Evolutionary conservation across 2,888 invertebrate species (phyloP), one percentile per base, ranked within the genome.

Genomic region (Acanthosepion lycidas): DNA sequence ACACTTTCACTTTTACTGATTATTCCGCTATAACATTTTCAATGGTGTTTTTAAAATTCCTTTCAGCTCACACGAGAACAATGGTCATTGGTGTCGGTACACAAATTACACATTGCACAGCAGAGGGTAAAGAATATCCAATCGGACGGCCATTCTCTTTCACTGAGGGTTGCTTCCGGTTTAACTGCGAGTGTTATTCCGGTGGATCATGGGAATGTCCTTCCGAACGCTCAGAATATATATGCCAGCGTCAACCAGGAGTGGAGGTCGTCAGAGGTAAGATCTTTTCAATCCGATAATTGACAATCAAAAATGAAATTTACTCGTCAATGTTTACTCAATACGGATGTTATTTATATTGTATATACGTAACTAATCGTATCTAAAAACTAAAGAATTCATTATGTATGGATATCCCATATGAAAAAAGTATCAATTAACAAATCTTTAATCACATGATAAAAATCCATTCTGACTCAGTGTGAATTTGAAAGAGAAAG

Each of bases 151-250:
- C 28, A 93, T 95, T 95, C 78, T 93, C 94, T 26, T 95, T 95
- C 95, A 95, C 95, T 20, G 95, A 95, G 26, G 95, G 95, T 26
- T 96, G 96, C 93, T 95, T 94, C 28, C 93, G 95, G 78, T 96
- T 95, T 53, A 95, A 95, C 91, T 96, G 96, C 94, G 94, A 95
- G 28, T 96, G 96, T 94, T 91, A 94, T 15, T 95, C 95, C 93
- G 95, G 96, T 93, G 96, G 96, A 55, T 95, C 95, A 20, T 95
- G 95, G 91, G 95, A 95, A 26, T 96, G 96, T 95, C 95, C 96
- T 23, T 95, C 95, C 93, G 49, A 49, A n/a, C 48, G n/a, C 6
- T 93, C 93, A 23, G 51, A 49, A 93, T 93, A 93, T 4, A 26
- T 49, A n/a, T 93, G 93, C 15, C 28, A 91, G 94, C 42, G 18